Evolutionary conservation across 2,888 invertebrate species (phyloP), one percentile per base, ranked within the genome.

Genomic region (Erebia palarica): DNA sequence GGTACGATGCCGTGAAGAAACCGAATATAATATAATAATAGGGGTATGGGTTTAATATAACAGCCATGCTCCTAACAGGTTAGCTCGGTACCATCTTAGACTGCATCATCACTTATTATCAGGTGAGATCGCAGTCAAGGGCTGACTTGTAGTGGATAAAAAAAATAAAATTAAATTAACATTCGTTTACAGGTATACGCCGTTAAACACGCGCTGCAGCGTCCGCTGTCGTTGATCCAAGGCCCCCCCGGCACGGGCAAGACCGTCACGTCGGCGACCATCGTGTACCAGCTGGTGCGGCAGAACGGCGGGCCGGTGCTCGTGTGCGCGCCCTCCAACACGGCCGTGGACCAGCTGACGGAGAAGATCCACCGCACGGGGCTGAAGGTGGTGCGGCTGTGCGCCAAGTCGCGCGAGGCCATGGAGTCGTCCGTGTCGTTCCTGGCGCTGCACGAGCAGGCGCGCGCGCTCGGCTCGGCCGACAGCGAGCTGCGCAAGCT

Each of bases 241-340:
- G 99, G 98, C 0, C 98, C 98, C 0, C 99, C 99, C 0, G 98
- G 98, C 65, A 99, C 99, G 0, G 99, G 99, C 7, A 99, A 99
- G 92, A 99, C 99, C 0, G 99, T 99, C 0, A 99, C 99, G 0
- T 99, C 99, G 1, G 99, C 99, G 0, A 99, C 99, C 0, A 98
- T 99, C 78, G 99, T 99, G 3, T 99, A 99, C 87, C 99, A 99
- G 85, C 93, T 99, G 71, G 98, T 98, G 0, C 97, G 98, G 81
- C 98, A 99, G 84, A 98, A 96, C 79, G 97, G 98, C 5, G 98
- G 98, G 1, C 98, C 98, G 0, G 99, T 99, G 0, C 94, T 99
- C 1, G 99, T 99, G 0, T 99, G 99, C 86, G 99, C 99, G 0
- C 99, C 99, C 0, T 99, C 98, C 73, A 99, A 99, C 89, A 99